Conservation (phyloP, 1,140 invertebrate species). For the Notospermus geniculatus region DNA sequence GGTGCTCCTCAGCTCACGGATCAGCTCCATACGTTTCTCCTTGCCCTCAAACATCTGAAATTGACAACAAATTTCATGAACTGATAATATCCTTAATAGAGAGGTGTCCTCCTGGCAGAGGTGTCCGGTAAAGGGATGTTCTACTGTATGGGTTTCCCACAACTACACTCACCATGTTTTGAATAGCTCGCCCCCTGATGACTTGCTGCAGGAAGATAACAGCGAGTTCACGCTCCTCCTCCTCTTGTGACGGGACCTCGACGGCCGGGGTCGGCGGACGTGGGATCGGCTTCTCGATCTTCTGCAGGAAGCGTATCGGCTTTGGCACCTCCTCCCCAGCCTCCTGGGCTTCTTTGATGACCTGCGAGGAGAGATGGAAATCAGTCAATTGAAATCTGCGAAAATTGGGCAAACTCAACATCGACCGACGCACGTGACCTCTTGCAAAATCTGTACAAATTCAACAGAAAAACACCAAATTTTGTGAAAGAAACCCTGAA, state of each 20-base stretch:
- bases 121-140: too few species aligned
- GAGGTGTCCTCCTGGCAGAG: too few species aligned
- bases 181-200: conserved; percentile 67
- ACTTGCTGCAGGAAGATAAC: conserved; percentile 66
- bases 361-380: conserved; percentile 26
- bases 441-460: too few species aligned
- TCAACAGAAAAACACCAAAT: too few species aligned
- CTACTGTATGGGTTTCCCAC: too few species aligned
- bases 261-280: conserved; percentile 62
- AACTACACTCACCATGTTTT: conserved; percentile 63
- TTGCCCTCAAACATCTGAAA: conserved; percentile 69
- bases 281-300: conserved; percentile 56
- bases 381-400: too few species aligned
- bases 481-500: too few species aligned
- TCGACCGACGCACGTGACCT: too few species aligned
- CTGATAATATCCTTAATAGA: too few species aligned
- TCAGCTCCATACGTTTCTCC: conserved; percentile 66
- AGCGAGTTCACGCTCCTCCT: conserved; percentile 62
- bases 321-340: conserved; percentile 54
- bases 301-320: conserved; percentile 53
- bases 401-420: too few species aligned
- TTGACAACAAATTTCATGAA: too few species aligned
- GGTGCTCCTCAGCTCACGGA: conserved; percentile 66
- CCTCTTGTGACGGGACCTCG: conserved; percentile 56
- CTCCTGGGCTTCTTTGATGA: conserved; percentile 43